Percentiles rank a stretch among this genome's conserved stretches.
Conservation (phyloP, 2,113 vertebrate genomes). For the Sturnus vulgaris region DNA sequence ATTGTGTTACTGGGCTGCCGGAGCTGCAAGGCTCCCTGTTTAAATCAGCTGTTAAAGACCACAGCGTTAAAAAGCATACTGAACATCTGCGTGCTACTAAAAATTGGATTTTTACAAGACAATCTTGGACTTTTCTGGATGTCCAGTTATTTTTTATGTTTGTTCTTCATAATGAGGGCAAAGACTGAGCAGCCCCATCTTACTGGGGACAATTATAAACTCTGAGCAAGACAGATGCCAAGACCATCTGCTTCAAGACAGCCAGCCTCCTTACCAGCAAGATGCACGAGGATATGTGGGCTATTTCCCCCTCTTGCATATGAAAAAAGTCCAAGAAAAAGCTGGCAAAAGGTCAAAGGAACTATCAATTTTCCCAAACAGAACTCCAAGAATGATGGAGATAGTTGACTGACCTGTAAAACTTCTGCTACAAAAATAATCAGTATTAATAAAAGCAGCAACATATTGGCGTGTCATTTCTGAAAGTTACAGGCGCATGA, state of each 20-base stretch:
- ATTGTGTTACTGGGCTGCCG: not conserved
- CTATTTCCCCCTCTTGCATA: not conserved
- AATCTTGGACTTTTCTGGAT: not conserved
- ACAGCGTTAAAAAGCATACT: accelerated
- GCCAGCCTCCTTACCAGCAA: not conserved
- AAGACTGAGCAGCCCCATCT: constrained; percentile 11
- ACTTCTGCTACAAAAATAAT: not conserved
- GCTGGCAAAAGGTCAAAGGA: not conserved
- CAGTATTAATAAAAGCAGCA: not conserved
- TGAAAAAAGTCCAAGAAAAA: not conserved
- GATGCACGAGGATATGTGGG: not conserved
- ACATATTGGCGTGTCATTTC: not conserved
- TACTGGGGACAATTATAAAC: not conserved
- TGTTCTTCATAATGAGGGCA: not conserved
- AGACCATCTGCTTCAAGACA: constrained; percentile 29
- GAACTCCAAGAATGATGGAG: not conserved
- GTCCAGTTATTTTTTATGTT: not conserved
- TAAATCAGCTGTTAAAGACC: not conserved
- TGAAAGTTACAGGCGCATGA: not conserved
- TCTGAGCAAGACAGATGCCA: constrained; percentile 22
- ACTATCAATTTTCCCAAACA: not conserved
- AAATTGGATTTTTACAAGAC: not conserved
- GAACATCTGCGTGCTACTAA: not conserved
- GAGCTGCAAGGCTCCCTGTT: not conserved
- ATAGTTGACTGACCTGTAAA: not conserved